Evolutionary conservation across 2,888 invertebrate genomes (phyloP).

Genomic region (Myopa tessellatipennis): DNA sequence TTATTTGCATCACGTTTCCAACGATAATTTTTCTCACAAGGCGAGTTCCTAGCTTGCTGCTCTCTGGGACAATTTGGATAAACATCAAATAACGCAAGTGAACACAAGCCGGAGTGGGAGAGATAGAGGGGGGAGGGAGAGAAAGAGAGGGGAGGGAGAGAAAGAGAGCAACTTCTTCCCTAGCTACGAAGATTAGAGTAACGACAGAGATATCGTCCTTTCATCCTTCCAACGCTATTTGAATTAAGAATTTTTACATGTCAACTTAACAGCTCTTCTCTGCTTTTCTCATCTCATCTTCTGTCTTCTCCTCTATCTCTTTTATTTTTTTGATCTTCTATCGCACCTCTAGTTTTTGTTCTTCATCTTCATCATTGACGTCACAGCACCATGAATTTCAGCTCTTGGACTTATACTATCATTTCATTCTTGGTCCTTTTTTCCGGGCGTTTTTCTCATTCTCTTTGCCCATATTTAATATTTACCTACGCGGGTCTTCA

Average conservation of each 20-base stretch:
- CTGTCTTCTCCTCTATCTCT: too few relatives aligned
- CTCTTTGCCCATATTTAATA: conserved; percentile 20
- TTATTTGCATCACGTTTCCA: not conserved
- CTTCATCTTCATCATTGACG: conserved; percentile 2
- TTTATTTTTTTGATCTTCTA: not conserved
- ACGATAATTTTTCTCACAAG: not conserved
- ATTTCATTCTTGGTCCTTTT: conserved; percentile 10
- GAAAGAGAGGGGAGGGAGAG: too few relatives aligned
- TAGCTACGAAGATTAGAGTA: too few relatives aligned
- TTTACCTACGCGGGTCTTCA: conserved; percentile 34
- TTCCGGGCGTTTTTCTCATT: not conserved
- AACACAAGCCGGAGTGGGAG: not conserved
- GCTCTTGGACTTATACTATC: not conserved
- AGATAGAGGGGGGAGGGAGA: too few relatives aligned
- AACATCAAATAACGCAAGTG: conserved; percentile 36
- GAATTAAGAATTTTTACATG: conserved; percentile 44
- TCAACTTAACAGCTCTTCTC: conserved; percentile 37
- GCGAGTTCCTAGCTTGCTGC: not conserved
- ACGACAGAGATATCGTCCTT: too few relatives aligned
- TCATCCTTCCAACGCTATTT: conserved; percentile 38
- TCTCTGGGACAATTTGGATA: conserved; percentile 13
- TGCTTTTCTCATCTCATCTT: not conserved
- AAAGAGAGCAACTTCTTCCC: too few relatives aligned
- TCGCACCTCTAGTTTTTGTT: conserved; percentile 3
- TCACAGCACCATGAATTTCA: too few relatives aligned